These are phyloP conservation scores for Penaeus japonicus DNA, from an alignment of 1,140 invertebrate genomes.

Conservation along the genomic window DNA sequence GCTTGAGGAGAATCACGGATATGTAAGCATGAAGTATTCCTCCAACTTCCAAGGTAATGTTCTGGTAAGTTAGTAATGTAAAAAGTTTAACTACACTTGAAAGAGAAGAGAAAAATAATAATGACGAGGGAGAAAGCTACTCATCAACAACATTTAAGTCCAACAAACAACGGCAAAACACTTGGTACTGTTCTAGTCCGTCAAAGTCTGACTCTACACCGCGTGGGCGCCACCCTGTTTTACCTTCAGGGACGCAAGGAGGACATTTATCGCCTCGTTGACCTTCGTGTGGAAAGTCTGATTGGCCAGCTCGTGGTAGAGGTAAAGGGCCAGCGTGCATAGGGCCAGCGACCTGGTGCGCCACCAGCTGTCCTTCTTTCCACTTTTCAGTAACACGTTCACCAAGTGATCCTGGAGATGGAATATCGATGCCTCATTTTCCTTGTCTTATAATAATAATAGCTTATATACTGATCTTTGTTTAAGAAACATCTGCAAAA, in stretches of 20 bases:
- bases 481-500: no score
- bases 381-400: conserved; percentile 84
- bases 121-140: no score
- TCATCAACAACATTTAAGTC: no score
- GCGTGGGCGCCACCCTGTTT: conserved; percentile 34
- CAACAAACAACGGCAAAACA: neutral
- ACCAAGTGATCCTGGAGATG: conserved; percentile 83
- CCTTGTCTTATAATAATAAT: neutral
- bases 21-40: no score
- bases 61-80: conserved; percentile 7
- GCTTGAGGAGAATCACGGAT: neutral
- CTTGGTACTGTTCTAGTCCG: no score
- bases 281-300: conserved; percentile 74
- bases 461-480: neutral
- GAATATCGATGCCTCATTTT: conserved; percentile 11
- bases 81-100: neutral
- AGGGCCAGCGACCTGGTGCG: conserved; percentile 89
- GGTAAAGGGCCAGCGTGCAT: conserved; percentile 85
- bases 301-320: conserved; percentile 76
- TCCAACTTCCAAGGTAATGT: neutral
- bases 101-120: no score
- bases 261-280: conserved; percentile 83
- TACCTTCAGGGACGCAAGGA: conserved; percentile 87
- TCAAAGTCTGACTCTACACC: neutral
- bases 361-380: conserved; percentile 86